A percentile compares a stretch with the other conserved stretches of the same genome.
These are phyloP conservation scores for Volucella zonaria DNA, from an alignment of 2,888 invertebrate species.

Conservation along the genomic window DNA sequence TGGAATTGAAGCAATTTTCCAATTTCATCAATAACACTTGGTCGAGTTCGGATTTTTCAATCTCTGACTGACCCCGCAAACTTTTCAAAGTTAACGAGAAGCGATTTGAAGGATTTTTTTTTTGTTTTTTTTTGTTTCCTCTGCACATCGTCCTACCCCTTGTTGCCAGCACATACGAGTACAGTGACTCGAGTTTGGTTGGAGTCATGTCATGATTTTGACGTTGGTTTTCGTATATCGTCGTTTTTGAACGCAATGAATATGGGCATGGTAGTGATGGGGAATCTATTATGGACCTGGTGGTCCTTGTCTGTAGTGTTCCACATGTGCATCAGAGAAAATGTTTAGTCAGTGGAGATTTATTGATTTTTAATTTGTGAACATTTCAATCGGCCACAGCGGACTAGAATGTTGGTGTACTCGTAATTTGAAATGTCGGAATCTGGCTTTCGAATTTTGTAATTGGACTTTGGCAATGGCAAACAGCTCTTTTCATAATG, in stretches of 20 bases:
- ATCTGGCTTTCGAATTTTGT: neutral
- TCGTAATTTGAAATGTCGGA: slow-evolving; percentile 1
- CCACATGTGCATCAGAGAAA: neutral
- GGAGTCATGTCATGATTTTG: slow-evolving; percentile 49
- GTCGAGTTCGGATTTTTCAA: slow-evolving; percentile 29
- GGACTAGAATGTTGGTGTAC: neutral
- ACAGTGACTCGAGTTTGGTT: slow-evolving; percentile 11
- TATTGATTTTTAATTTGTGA: slow-evolving; percentile 59
- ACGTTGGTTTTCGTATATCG: slow-evolving; percentile 1
- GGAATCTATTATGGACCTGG: neutral
- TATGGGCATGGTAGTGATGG: neutral
- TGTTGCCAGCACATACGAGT: neutral
- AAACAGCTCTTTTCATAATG: too few relatives aligned
- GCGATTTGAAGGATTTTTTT: slow-evolving; percentile 37
- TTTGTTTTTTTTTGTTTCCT: neutral
- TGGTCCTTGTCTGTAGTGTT: neutral
- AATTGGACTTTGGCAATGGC: too few relatives aligned
- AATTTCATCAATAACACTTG: slow-evolving; percentile 47
- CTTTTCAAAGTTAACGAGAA: slow-evolving; percentile 54
- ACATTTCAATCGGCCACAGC: slow-evolving; percentile 2
- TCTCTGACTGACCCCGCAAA: slow-evolving; percentile 40
- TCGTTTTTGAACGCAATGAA: neutral
- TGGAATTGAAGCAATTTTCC: slow-evolving; percentile 32
- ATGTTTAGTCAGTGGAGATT: slow-evolving; percentile 30
- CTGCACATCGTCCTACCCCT: neutral